Conservation (phyloP, 2,888 invertebrate genomes). For the Halictus quadricinctus region DNA sequence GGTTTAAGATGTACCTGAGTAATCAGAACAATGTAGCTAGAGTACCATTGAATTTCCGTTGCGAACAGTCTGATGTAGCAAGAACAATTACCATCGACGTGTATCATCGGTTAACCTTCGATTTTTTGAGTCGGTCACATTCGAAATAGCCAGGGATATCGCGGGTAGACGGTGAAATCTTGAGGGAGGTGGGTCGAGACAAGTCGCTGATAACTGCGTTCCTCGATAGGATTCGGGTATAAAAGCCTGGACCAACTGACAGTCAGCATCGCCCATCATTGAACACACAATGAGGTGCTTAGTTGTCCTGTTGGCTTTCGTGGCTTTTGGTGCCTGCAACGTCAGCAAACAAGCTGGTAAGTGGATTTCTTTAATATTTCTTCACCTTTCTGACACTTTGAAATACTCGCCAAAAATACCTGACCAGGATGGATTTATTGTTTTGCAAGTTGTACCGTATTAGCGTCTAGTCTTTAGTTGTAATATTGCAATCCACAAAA, state of each 20-base stretch:
- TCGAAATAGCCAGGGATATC: conserved; percentile 67
- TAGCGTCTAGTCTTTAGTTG: not conserved
- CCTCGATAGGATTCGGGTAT: conserved; percentile 77
- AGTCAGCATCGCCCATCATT: conserved; percentile 72
- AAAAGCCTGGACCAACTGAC: conserved; percentile 71
- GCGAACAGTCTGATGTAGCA: not conserved
- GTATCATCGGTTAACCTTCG: conserved; percentile 70
- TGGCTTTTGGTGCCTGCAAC: conserved; percentile 76
- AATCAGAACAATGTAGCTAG: not conserved
- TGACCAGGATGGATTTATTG: not conserved
- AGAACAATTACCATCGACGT: conserved; percentile 21
- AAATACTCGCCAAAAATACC: not conserved
- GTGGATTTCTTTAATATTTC: conserved; percentile 40
- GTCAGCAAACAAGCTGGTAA: conserved; percentile 77
- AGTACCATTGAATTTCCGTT: not conserved
- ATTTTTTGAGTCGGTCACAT: conserved; percentile 48
- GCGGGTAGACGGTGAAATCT: conserved; percentile 61
- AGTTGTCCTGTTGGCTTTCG: conserved; percentile 77
- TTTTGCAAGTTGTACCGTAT: not conserved
- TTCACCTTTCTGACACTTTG: not conserved
- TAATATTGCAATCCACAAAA: not conserved
- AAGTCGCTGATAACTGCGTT: conserved; percentile 75
- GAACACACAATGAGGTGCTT: conserved; percentile 78
- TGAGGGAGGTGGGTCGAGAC: conserved; percentile 69
- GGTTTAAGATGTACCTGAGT: not conserved